Conservation (phyloP, 2,113 vertebrate species). For the Xerus inauris region DNA sequence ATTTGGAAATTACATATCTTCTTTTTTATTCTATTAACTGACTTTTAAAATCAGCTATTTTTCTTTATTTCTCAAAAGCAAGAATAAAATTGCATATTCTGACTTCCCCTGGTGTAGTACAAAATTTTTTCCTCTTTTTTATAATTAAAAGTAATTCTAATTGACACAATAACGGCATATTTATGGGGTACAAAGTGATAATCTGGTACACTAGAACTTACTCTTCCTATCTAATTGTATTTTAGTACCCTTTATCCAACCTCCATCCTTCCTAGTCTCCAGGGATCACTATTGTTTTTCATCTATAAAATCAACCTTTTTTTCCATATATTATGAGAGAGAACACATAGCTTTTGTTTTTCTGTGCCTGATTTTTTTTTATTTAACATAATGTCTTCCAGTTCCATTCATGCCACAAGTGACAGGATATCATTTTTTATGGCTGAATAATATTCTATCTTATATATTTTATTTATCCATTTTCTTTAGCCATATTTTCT, state of each 20-base stretch:
- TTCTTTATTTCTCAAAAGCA: background rate
- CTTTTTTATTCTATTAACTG: background rate
- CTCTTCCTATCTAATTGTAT: background rate
- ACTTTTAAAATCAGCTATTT: background rate
- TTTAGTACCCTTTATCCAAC: background rate
- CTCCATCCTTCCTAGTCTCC: background rate
- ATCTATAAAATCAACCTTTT: background rate
- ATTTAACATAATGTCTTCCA: background rate
- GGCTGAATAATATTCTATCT: background rate
- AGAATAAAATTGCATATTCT: background rate
- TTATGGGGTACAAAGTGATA: background rate
- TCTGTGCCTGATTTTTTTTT: background rate
- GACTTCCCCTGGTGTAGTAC: background rate
- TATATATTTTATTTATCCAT: background rate
- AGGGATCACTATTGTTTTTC: background rate
- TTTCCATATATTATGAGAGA: background rate
- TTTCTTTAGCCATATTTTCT: background rate
- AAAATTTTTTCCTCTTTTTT: background rate
- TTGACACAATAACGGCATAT: background rate
- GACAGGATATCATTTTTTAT: background rate
- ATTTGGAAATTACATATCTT: background rate
- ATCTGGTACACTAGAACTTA: background rate
- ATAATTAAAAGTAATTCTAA: background rate
- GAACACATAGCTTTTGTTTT: background rate
- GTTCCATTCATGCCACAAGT: background rate